Percentiles rank a stretch among this genome's conserved stretches.
phyloP scores from a whole-genome alignment of 2,888 invertebrate species.

The Drosophila prostipennis region DNA sequence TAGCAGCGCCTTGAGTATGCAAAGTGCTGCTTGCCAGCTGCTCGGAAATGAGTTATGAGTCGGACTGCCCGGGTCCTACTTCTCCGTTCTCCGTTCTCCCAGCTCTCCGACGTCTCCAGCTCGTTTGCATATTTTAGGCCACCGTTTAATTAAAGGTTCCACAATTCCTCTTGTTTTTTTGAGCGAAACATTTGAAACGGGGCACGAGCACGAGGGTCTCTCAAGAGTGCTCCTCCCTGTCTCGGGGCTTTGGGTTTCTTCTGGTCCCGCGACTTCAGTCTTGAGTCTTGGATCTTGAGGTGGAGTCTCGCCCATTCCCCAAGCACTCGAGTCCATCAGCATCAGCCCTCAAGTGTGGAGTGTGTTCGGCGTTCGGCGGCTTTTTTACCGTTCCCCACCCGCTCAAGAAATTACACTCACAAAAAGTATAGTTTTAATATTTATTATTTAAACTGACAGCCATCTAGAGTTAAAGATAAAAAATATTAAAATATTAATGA shows the following conservation, averaged over 20 bases:
- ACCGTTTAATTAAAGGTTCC: conserved; percentile 84
- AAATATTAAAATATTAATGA: no score
- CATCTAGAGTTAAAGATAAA: no score
- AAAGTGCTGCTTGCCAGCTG: conserved; percentile 68
- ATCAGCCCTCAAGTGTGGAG: conserved; percentile 50
- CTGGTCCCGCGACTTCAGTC: conserved; percentile 8
- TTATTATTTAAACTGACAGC: background rate
- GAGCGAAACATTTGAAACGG: conserved; percentile 71
- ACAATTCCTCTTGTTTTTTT: conserved; percentile 50
- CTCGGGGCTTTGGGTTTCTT: conserved; percentile 52
- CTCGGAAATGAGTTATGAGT: conserved; percentile 82
- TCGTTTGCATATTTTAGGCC: conserved; percentile 84
- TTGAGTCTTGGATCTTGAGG: conserved; percentile 22
- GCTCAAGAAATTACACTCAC: conserved; percentile 22
- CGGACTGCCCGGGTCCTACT: conserved; percentile 58
- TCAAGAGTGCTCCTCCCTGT: conserved; percentile 60
- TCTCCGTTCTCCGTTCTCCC: background rate
- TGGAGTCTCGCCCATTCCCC: conserved; percentile 44
- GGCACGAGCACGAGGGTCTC: conserved; percentile 80
- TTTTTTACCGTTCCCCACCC: conserved; percentile 44
- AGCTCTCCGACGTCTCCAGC: conserved; percentile 37
- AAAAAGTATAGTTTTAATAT: background rate
- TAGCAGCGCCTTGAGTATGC: conserved; percentile 74
- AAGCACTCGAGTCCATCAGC: conserved; percentile 50
- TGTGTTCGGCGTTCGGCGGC: conserved; percentile 53